Conservation (phyloP, 2,797 vertebrate genomes). For the Eurystomus glaucurus region DNA sequence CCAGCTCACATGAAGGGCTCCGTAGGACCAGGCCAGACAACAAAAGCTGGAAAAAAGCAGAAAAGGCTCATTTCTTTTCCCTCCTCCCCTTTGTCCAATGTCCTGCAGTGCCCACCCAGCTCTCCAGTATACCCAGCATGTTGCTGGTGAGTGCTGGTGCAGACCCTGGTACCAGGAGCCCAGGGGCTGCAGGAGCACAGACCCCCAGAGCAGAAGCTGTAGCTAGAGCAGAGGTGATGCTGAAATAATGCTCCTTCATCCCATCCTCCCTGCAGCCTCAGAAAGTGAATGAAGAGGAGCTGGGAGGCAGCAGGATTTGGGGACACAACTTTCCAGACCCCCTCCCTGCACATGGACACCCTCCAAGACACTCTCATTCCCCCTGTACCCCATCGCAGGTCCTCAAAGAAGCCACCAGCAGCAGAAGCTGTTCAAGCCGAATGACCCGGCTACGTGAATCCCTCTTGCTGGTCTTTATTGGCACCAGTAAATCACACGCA, state of each 20-base stretch:
- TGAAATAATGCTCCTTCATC: neutral
- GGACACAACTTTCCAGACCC: neutral
- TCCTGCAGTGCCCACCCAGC: neutral
- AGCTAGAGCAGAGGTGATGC: neutral
- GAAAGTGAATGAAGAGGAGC: neutral
- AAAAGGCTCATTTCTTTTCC: neutral
- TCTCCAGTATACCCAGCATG: neutral
- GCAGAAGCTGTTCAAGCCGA: neutral
- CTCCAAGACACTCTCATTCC: neutral
- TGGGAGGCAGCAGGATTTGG: neutral
- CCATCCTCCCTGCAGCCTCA: neutral
- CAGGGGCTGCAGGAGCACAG: neutral
- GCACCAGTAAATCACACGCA: neutral
- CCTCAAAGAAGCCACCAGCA: neutral
- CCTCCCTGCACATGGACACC: neutral
- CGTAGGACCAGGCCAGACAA: neutral
- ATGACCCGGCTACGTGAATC: neutral
- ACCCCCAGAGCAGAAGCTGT: neutral
- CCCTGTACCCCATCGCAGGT: neutral
- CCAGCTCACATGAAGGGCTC: neutral
- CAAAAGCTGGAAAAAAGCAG: neutral
- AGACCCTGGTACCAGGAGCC: neutral
- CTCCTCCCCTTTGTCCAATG: rapidly evolving
- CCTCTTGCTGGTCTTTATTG: neutral
- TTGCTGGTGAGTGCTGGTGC: neutral